Evolutionary conservation across 2,888 invertebrate species (phyloP).

Genomic region (Blastobasis lacticolella): DNA sequence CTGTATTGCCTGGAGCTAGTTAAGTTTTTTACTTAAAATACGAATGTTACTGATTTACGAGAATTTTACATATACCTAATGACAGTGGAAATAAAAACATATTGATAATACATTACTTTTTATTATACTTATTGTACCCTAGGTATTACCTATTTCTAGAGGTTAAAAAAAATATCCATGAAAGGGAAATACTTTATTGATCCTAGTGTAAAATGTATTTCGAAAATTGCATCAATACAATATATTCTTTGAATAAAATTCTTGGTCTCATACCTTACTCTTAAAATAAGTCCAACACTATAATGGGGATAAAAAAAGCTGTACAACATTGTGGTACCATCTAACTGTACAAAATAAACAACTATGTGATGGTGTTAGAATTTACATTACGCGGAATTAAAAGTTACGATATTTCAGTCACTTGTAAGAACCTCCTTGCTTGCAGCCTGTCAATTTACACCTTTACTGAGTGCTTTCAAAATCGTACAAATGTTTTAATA

Average conservation of each 20-base stretch:
- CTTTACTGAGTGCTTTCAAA: too few species aligned
- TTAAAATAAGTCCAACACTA: conserved; percentile 58
- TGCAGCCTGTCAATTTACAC: too few species aligned
- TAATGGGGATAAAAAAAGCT: conserved; percentile 46
- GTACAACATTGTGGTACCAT: conserved; percentile 52
- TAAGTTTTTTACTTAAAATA: conserved; percentile 14
- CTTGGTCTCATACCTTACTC: conserved; percentile 67
- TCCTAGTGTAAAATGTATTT: conserved; percentile 71
- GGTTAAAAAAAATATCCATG: conserved; percentile 9
- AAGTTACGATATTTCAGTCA: neutral
- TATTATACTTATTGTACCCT: too few species aligned
- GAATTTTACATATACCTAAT: too few species aligned
- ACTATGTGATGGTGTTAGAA: conserved; percentile 39
- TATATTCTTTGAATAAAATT: conserved; percentile 66
- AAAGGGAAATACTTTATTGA: conserved; percentile 71
- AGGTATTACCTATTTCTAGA: too few species aligned
- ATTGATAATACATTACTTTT: too few species aligned
- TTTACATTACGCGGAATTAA: conserved; percentile 41
- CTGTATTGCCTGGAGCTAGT: too few species aligned
- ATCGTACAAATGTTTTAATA: too few species aligned
- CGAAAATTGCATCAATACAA: conserved; percentile 71
- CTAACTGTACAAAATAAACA: conserved; percentile 49
- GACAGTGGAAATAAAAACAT: too few species aligned
- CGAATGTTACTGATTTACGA: neutral
- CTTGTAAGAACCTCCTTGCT: neutral